phyloP scores from a whole-genome alignment of 2,888 invertebrate species.

The Brachylomia viminalis region DNA sequence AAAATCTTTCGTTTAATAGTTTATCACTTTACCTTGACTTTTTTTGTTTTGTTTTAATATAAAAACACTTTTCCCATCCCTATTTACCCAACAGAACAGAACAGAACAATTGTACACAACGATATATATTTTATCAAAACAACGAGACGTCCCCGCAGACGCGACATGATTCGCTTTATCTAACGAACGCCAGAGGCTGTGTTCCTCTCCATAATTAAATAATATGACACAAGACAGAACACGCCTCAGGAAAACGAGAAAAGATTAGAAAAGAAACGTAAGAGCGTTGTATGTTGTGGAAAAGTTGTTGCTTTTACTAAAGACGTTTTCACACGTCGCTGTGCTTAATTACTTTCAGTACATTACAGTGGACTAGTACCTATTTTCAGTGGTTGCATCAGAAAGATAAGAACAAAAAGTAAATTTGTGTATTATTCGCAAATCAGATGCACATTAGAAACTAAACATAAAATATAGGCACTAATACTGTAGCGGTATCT shows the following conservation, averaged over 20 bases:
- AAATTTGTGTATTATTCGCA: no score
- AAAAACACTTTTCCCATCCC: not conserved
- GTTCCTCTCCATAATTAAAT: constrained; percentile 71
- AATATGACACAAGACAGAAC: constrained; percentile 70
- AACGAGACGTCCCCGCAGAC: constrained; percentile 50
- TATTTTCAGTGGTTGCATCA: no score
- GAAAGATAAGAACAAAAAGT: no score
- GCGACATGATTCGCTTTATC: constrained; percentile 71
- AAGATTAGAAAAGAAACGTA: constrained; percentile 52
- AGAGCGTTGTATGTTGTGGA: constrained; percentile 9
- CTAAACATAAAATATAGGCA: not conserved
- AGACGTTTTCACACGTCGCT: constrained; percentile 2
- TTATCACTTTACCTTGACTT: not conserved
- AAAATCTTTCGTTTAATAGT: not conserved
- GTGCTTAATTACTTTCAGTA: not conserved
- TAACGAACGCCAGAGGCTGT: constrained; percentile 73
- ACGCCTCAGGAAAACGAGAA: constrained; percentile 51
- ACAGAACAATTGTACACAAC: constrained; percentile 24
- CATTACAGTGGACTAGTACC: no score
- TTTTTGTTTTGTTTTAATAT: no score
- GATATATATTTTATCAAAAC: constrained; percentile 52
- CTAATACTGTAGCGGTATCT: no score
- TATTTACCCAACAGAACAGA: constrained; percentile 4
- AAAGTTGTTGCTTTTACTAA: not conserved
- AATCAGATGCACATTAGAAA: no score